phyloP scores from a whole-genome alignment of 2,797 vertebrate species.

The Carapus acus region DNA sequence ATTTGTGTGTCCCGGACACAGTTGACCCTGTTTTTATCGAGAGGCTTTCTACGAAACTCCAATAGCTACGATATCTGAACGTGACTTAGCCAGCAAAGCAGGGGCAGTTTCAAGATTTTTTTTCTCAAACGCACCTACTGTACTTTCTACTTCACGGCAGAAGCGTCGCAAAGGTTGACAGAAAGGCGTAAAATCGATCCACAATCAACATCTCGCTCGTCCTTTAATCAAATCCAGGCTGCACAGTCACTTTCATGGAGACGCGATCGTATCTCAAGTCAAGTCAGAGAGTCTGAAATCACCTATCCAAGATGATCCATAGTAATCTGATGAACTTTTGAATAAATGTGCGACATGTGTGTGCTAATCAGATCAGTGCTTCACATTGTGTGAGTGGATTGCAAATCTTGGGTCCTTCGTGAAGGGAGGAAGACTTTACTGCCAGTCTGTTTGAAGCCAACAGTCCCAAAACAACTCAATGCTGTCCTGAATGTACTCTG shows the following conservation, averaged over 20 bases:
- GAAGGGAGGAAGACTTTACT: conserved; percentile 28
- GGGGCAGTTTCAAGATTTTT: neutral
- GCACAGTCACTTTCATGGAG: conserved; percentile 13
- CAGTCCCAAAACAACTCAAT: conserved; percentile 55
- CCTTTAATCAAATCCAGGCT: conserved; percentile 15
- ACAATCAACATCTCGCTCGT: conserved; percentile 25
- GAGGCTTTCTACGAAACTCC: no score
- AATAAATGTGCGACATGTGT: conserved; percentile 13
- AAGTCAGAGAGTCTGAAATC: conserved; percentile 5
- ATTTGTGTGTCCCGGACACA: conserved; percentile 33
- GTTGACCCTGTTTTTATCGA: no score
- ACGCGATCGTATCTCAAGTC: conserved; percentile 25
- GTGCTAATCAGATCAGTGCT: conserved; percentile 20
- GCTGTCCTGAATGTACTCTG: conserved; percentile 73
- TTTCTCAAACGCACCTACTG: neutral
- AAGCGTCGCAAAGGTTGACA: conserved; percentile 19
- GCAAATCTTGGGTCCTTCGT: conserved; percentile 11
- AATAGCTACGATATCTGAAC: conserved; percentile 15
- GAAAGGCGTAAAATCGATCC: conserved; percentile 5
- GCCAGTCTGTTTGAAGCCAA: conserved; percentile 44
- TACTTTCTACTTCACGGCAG: conserved; percentile 2
- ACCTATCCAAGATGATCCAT: conserved; percentile 4
- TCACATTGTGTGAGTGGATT: conserved; percentile 19
- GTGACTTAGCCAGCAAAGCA: neutral
- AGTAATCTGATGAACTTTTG: conserved; percentile 12